Conservation (phyloP, 2,888 invertebrate species). For the Drosophila subquinaria region DNA sequence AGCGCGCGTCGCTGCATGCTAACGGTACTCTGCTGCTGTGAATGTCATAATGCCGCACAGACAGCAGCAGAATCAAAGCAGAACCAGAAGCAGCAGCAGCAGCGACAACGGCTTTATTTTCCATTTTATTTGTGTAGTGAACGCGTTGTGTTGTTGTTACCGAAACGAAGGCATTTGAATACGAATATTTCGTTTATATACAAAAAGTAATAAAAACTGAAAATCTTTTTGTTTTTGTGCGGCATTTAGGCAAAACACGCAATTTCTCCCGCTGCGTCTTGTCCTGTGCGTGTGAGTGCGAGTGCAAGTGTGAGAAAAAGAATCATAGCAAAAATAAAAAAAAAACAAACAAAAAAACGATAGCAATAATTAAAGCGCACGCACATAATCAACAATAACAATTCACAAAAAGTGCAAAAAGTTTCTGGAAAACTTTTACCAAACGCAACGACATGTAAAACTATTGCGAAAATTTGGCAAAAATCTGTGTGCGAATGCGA, state of each 20-base stretch:
- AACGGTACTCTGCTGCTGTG: conserved; percentile 45
- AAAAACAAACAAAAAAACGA: conserved; percentile 20
- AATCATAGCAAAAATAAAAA: conserved; percentile 8
- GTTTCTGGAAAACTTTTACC: conserved; percentile 68
- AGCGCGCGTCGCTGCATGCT: conserved; percentile 38
- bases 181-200: conserved; percentile 5
- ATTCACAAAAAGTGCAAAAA: conserved; percentile 78
- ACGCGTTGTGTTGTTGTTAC: conserved; percentile 30
- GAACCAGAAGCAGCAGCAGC: conserved; percentile 16
- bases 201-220: not conserved
- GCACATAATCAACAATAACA: conserved; percentile 50
- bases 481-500: conserved; percentile 70
- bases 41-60: conserved; percentile 40
- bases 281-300: conserved; percentile 19
- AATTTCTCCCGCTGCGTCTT: conserved; percentile 23
- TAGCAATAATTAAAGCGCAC: conserved; percentile 42
- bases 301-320: conserved; percentile 1
- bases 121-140: conserved; percentile 41
- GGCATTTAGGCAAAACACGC: conserved; percentile 26
- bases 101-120: conserved; percentile 35
- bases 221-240: conserved; percentile 12
- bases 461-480: conserved; percentile 71
- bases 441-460: conserved; percentile 72
- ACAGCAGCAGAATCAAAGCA: conserved; percentile 25
- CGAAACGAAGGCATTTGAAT: conserved; percentile 22